These are phyloP conservation scores for Lepidonotus clava DNA, from an alignment of 2,888 invertebrate genomes.

Conservation along the genomic window DNA sequence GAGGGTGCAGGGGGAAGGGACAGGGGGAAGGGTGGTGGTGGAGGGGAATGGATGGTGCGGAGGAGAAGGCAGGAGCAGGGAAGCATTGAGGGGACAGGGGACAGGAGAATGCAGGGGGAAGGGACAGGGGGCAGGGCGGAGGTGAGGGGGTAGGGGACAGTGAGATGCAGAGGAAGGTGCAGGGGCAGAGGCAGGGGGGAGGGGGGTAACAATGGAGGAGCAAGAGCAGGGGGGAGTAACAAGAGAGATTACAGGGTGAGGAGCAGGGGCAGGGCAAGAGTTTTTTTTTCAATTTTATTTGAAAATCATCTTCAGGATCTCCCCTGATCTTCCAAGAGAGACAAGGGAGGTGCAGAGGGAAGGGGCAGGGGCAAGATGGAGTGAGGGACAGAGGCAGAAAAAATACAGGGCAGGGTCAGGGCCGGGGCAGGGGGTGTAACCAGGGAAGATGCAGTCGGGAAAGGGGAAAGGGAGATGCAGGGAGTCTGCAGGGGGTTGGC, in stretches of 20 bases:
- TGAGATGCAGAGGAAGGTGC: not conserved
- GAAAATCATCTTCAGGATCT: too few species aligned
- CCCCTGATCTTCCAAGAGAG: too few species aligned
- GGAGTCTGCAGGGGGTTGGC: not conserved
- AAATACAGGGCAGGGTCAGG: too few species aligned
- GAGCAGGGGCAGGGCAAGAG: not conserved
- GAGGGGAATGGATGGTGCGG: not conserved
- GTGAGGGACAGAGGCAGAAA: too few species aligned
- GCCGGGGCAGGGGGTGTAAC: not conserved
- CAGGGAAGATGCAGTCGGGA: not conserved
- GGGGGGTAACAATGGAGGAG: not conserved
- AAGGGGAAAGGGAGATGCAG: not conserved
- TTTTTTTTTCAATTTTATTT: too few species aligned
- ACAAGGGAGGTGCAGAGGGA: not conserved
- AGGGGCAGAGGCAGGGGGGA: not conserved
- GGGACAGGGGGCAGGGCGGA: not conserved
- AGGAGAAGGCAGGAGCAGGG: not conserved
- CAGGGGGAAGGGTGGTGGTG: not conserved
- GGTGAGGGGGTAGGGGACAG: not conserved
- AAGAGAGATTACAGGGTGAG: not conserved
- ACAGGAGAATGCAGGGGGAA: not conserved
- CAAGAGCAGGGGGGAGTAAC: not conserved
- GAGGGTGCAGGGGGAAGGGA: constrained; percentile 9
- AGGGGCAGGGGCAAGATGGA: not conserved
- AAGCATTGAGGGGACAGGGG: not conserved